Evolutionary conservation across 2,113 vertebrate species (phyloP).

Genomic region (Lethenteron camtschaticum): DNA sequence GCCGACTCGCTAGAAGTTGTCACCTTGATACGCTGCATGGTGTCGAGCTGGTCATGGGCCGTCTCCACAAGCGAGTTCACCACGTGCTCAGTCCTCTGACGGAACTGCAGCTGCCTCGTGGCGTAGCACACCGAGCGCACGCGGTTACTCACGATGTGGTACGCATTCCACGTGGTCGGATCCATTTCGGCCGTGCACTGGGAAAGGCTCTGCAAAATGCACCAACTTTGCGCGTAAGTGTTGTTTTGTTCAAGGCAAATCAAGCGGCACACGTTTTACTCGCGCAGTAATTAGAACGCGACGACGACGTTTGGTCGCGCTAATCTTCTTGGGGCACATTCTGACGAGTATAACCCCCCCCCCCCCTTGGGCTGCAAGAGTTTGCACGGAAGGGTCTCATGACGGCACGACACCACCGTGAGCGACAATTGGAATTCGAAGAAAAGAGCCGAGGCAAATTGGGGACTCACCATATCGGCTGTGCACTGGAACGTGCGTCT

Average conservation of each 20-base stretch:
- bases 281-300: neutral
- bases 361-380: neutral
- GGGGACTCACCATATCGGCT: slow-evolving; percentile 22
- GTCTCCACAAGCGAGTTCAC: slow-evolving; percentile 39
- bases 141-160: slow-evolving; percentile 47
- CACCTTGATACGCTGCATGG: slow-evolving; percentile 41
- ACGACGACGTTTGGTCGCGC: neutral
- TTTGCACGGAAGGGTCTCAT: neutral
- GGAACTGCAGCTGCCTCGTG: slow-evolving; percentile 38
- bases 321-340: neutral
- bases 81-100: slow-evolving; percentile 26
- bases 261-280: neutral
- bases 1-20: neutral
- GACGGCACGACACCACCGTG: neutral
- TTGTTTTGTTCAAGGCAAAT: neutral
- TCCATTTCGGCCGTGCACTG: slow-evolving; percentile 40
- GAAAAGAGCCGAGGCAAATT: neutral
- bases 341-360: neutral
- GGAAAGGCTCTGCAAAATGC: slow-evolving; percentile 22
- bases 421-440: neutral
- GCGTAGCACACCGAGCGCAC: slow-evolving; percentile 39
- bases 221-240: no score
- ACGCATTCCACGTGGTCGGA: slow-evolving; percentile 39
- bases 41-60: slow-evolving; percentile 29
- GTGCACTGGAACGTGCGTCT: slow-evolving; percentile 23